These are phyloP conservation scores for Cyanoderma ruficeps DNA, from an alignment of 2,113 vertebrate species.

Conservation along the genomic window DNA sequence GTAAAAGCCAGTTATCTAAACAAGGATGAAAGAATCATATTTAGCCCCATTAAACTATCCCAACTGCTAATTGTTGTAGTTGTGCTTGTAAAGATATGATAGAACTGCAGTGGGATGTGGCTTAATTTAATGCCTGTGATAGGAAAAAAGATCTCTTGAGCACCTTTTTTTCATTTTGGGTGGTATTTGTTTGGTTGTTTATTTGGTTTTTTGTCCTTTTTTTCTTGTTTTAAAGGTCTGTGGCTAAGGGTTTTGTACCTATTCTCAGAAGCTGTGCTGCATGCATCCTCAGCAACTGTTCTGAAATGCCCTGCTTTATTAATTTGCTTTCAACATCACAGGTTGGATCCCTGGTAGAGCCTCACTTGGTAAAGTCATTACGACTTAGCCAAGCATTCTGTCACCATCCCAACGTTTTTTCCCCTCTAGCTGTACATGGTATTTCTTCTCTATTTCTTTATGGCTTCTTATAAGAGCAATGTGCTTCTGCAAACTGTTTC, in stretches of 20 bases:
- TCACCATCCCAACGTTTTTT: not conserved
- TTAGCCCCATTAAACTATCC: not conserved
- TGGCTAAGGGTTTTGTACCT: not conserved
- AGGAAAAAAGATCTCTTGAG: not conserved
- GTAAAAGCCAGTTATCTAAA: not conserved
- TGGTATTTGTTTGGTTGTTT: not conserved
- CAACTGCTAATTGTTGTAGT: not conserved
- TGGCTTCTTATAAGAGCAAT: not conserved
- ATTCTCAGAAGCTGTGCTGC: not conserved
- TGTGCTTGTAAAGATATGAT: not conserved
- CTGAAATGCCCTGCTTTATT: not conserved
- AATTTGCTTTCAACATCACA: not conserved
- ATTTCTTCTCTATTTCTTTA: not conserved
- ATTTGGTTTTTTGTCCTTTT: not conserved
- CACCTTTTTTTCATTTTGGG: not conserved
- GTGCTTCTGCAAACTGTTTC: not conserved
- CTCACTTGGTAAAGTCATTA: constrained; percentile 8
- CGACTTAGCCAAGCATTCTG: not conserved
- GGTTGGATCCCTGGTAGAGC: not conserved
- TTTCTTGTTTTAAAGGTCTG: not conserved
- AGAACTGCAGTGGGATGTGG: not conserved
- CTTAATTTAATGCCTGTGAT: not conserved
- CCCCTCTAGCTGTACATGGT: not conserved
- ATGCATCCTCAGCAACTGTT: not conserved
- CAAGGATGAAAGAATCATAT: not conserved